Conservation (phyloP, 2,797 vertebrate genomes). For the Bufotes viridis region DNA sequence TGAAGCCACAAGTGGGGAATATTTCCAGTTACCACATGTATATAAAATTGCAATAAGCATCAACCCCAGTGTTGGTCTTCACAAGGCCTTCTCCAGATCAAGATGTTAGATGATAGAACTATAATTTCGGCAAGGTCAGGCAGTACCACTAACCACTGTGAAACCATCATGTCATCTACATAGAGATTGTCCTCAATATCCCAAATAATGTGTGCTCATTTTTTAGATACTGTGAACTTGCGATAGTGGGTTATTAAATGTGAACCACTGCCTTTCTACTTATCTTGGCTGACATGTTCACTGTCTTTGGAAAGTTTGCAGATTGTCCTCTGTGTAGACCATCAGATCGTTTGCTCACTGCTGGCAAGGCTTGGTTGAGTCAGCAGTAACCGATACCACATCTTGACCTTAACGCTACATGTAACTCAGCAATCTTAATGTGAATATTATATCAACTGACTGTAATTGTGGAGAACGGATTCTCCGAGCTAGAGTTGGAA, state of each 20-base stretch:
- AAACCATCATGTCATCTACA: background rate
- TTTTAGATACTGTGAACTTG: background rate
- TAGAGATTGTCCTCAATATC: background rate
- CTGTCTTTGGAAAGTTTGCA: background rate
- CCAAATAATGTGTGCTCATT: background rate
- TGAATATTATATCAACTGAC: background rate
- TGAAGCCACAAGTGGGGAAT: no score
- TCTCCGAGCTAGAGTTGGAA: background rate
- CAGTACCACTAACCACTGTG: background rate
- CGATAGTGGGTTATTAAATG: background rate
- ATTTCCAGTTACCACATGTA: no score
- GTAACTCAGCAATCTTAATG: background rate
- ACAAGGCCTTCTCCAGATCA: background rate
- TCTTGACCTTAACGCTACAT: background rate
- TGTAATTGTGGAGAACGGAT: background rate
- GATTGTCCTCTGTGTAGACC: slow-evolving; percentile 1
- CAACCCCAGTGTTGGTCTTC: background rate
- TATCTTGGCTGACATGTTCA: background rate
- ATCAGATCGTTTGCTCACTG: slow-evolving; percentile 14
- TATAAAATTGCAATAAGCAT: no score
- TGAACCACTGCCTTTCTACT: background rate
- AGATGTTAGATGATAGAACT: background rate
- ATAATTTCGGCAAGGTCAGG: no score
- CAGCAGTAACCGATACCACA: slow-evolving; percentile 12
- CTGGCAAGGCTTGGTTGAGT: background rate